phyloP scores from a whole-genome alignment of 2,113 vertebrate genomes.

The Cephalopholis sonnerati region DNA sequence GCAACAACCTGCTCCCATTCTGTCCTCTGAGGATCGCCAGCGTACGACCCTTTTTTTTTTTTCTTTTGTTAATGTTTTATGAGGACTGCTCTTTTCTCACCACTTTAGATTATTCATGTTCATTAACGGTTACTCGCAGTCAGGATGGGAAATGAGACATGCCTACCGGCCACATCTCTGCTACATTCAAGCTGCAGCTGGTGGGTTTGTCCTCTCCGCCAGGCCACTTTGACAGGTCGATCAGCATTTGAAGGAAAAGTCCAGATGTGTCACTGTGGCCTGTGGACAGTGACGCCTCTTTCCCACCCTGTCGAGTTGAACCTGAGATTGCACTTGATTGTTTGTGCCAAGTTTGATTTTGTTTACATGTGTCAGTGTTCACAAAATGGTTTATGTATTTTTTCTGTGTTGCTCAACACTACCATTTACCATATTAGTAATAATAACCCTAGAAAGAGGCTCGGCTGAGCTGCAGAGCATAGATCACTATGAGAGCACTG shows the following conservation, averaged over 20 bases:
- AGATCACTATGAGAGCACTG: constrained; percentile 56
- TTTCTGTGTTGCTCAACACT: constrained; percentile 40
- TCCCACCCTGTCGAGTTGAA: neutral
- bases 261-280: neutral
- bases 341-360: constrained; percentile 71
- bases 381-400: constrained; percentile 25
- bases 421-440: constrained; percentile 43
- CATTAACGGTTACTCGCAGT: constrained; percentile 31
- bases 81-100: constrained; percentile 40
- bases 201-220: neutral
- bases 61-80: constrained; percentile 25
- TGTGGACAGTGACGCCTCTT: neutral
- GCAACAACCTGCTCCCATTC: constrained; percentile 36
- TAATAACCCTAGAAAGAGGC: constrained; percentile 32
- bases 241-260: neutral
- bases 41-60: neutral
- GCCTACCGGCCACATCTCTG: neutral
- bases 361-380: constrained; percentile 63
- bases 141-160: constrained; percentile 12
- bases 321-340: constrained; percentile 33
- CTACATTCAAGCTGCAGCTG: constrained; percentile 10
- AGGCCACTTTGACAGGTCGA: neutral
- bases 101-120: constrained; percentile 50
- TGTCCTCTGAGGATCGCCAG: constrained; percentile 34
- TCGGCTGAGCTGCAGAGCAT: constrained; percentile 32